phyloP scores from a whole-genome alignment of 1,140 invertebrate genomes.

The Achroia grisella region DNA sequence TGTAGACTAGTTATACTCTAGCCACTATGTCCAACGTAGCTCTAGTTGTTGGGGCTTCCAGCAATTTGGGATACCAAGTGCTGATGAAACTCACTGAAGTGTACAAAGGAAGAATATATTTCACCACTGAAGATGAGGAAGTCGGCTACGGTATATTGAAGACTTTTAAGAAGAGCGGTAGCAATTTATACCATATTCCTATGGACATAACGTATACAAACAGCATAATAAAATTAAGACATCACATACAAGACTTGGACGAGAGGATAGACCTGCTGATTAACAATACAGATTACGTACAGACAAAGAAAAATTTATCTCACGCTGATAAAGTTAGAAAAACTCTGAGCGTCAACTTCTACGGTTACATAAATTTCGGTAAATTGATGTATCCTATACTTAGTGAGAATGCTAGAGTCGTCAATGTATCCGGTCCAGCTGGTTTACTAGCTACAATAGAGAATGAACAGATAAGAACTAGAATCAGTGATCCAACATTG shows the following conservation, averaged over 20 bases:
- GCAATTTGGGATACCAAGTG: constrained; percentile 59
- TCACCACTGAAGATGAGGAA: constrained; percentile 56
- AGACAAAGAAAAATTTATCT: constrained; percentile 41
- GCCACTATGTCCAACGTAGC: constrained; percentile 49
- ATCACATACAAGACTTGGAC: constrained; percentile 56
- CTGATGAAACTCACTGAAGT: constrained; percentile 45
- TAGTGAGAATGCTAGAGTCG: constrained; percentile 51
- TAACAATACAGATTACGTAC: constrained; percentile 54
- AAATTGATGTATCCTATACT: constrained; percentile 57
- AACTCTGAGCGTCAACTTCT: constrained; percentile 57
- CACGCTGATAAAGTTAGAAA: constrained; percentile 49
- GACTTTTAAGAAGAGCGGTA: constrained; percentile 26
- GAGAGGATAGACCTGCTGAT: constrained; percentile 59
- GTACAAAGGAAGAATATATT: constrained; percentile 59
- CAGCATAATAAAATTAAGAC: constrained; percentile 56
- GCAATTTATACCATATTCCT: constrained; percentile 37
- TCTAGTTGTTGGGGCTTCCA: constrained; percentile 52
- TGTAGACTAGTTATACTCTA: constrained; percentile 25
- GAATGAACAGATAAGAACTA: constrained; percentile 44
- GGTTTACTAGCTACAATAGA: constrained; percentile 56
- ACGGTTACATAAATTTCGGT: constrained; percentile 63
- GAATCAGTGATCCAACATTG: constrained; percentile 46
- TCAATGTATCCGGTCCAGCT: constrained; percentile 61
- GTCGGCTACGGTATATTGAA: constrained; percentile 47
- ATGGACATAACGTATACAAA: constrained; percentile 62